Evolutionary conservation across 2,797 vertebrate genomes (phyloP).

Genomic region (Gadopsis marmoratus): DNA sequence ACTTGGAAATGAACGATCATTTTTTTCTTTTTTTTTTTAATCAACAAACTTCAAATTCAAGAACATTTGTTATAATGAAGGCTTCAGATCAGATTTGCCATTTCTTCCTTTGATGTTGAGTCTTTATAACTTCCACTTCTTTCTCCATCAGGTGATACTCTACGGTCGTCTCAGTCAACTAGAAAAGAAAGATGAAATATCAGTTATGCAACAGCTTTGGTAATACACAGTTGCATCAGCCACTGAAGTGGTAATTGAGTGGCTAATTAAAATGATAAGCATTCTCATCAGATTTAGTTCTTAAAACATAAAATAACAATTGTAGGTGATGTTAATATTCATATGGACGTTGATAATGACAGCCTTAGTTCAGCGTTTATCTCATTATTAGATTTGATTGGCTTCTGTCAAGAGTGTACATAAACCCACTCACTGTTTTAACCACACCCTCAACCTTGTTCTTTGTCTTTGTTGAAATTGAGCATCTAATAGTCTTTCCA

Average conservation of each 20-base stretch:
- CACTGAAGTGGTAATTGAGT: background rate
- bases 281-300: no score
- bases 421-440: no score
- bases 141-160: slow-evolving; percentile 94
- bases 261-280: background rate
- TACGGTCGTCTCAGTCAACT: slow-evolving; percentile 94
- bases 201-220: background rate
- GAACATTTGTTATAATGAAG: slow-evolving; percentile 9
- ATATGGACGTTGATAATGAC: no score
- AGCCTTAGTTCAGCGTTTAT: no score
- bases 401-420: no score
- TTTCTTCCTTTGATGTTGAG: slow-evolving; percentile 86
- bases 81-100: slow-evolving; percentile 68
- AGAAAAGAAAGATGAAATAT: slow-evolving; percentile 14
- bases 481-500: no score
- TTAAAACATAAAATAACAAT: no score
- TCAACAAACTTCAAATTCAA: slow-evolving; percentile 4
- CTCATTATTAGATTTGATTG: no score
- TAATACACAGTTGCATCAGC: background rate
- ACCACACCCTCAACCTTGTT: no score
- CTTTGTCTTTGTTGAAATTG: no score
- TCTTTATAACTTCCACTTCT: slow-evolving; percentile 93
- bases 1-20: background rate
- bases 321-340: no score
- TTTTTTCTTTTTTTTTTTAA: background rate